phyloP scores from a whole-genome alignment of 2,888 invertebrate species.

The Calameuta idolon region DNA sequence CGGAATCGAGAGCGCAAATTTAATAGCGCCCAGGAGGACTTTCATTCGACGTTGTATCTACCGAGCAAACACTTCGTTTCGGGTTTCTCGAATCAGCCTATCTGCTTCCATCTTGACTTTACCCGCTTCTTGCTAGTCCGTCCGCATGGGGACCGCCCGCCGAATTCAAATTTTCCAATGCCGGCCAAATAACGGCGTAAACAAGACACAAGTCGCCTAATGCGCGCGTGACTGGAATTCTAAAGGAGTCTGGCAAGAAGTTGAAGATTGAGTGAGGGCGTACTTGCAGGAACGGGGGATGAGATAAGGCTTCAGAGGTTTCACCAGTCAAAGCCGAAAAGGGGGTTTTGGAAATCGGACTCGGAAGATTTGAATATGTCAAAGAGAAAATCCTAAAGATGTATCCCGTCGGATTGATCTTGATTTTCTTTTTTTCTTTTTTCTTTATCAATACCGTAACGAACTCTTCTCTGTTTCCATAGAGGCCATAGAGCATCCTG shows the following conservation, averaged over 20 bases:
- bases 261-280: slow-evolving; percentile 1
- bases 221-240: slow-evolving; percentile 42
- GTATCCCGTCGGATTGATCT: slow-evolving; percentile 23
- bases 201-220: slow-evolving; percentile 44
- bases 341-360: slow-evolving; percentile 10
- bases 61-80: slow-evolving; percentile 15
- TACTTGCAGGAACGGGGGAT: neutral
- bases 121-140: slow-evolving; percentile 15
- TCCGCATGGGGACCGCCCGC: slow-evolving; percentile 31
- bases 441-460: slow-evolving; percentile 20
- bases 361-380: slow-evolving; percentile 26
- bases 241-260: slow-evolving; percentile 21
- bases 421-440: slow-evolving; percentile 11
- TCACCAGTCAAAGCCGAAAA: neutral
- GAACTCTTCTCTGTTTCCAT: slow-evolving; percentile 9
- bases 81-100: neutral
- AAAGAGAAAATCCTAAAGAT: slow-evolving; percentile 16
- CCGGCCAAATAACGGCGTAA: slow-evolving; percentile 46
- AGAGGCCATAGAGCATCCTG: neutral
- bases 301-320: slow-evolving; percentile 4
- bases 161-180: slow-evolving; percentile 45
- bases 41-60: slow-evolving; percentile 18
- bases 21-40: slow-evolving; percentile 16
- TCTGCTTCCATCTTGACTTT: neutral
- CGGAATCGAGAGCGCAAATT: neutral